These are phyloP conservation scores for Porites lobata DNA, from an alignment of 92 coral and sea anemone species.

Conservation along the genomic window DNA sequence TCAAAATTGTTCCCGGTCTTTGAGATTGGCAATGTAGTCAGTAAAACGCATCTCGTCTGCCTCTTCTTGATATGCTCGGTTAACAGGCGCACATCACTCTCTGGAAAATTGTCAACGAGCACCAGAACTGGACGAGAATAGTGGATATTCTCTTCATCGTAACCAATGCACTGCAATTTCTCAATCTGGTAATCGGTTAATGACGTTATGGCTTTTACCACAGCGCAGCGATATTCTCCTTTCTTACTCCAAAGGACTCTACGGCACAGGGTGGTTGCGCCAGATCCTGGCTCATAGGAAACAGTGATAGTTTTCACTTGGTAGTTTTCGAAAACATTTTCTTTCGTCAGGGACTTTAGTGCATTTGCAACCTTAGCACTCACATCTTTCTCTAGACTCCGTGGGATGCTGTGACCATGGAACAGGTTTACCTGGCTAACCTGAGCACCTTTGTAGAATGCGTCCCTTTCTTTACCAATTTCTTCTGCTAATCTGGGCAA, in stretches of 20 bases:
- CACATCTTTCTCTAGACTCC: conserved; percentile 32
- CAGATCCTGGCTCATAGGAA: conserved; percentile 68
- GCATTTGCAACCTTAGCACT: not conserved
- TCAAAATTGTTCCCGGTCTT: too few species aligned
- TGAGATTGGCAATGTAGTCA: conserved; percentile 16
- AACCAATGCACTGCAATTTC: conserved; percentile 19
- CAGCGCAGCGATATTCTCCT: conserved; percentile 59
- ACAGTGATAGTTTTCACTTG: conserved; percentile 46
- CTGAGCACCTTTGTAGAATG: conserved; percentile 1
- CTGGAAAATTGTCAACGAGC: conserved; percentile 54
- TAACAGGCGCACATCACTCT: conserved; percentile 10
- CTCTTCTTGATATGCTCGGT: conserved; percentile 43
- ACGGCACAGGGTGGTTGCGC: conserved; percentile 65
- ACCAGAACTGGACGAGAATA: conserved; percentile 41
- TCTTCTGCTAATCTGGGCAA: conserved; percentile 17
- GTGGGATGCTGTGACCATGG: conserved; percentile 52
- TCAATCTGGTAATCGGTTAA: conserved; percentile 54
- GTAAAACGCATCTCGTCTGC: conserved; percentile 56
- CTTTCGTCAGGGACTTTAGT: not conserved
- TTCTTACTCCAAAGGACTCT: conserved; percentile 58
- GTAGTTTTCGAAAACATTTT: too few species aligned
- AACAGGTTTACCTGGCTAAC: conserved; percentile 49
- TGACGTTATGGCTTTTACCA: conserved; percentile 49
- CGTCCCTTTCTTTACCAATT: conserved; percentile 40
- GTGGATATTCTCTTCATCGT: not conserved